Conservation (phyloP, 2,888 invertebrate species). For the Digitonthophagus gazella region DNA sequence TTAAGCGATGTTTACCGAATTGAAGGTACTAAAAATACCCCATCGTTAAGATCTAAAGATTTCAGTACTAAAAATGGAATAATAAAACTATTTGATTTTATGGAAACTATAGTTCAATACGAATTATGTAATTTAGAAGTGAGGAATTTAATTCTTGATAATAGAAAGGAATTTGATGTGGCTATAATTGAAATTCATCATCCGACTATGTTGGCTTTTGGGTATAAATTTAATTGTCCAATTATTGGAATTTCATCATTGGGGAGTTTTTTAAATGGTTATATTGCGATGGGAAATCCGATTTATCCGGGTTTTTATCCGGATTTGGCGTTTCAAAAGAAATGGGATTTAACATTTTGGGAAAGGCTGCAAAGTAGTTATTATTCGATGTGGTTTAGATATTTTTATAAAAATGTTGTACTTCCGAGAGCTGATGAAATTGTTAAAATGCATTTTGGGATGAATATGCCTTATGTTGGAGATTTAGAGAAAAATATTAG, state of each 20-base stretch:
- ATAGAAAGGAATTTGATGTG: conserved; percentile 55
- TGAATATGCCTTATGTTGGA: conserved; percentile 41
- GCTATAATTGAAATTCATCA: conserved; percentile 57
- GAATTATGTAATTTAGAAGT: conserved; percentile 37
- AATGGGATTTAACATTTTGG: conserved; percentile 51
- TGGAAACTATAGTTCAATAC: conserved; percentile 21
- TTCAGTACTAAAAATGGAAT: not conserved
- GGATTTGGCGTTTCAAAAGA: conserved; percentile 49
- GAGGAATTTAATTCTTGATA: conserved; percentile 39
- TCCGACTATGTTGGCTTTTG: conserved; percentile 54
- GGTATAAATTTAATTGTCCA: conserved; percentile 57
- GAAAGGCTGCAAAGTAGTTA: conserved; percentile 41
- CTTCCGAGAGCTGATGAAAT: conserved; percentile 39
- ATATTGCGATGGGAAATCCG: conserved; percentile 56
- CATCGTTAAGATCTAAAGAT: conserved; percentile 4
- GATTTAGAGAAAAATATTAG: conserved; percentile 45
- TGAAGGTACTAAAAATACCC: conserved; percentile 7
- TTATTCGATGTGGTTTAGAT: conserved; percentile 38
- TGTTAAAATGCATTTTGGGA: conserved; percentile 42
- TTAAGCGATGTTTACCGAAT: conserved; percentile 33
- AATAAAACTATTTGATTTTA: conserved; percentile 3
- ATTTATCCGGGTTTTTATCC: conserved; percentile 56
- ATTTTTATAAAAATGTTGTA: conserved; percentile 36
- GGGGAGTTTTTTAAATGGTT: conserved; percentile 53
- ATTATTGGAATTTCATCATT: conserved; percentile 56